Evolutionary conservation across 2,888 invertebrate species (phyloP).

Genomic region (Pollenia angustigena): DNA sequence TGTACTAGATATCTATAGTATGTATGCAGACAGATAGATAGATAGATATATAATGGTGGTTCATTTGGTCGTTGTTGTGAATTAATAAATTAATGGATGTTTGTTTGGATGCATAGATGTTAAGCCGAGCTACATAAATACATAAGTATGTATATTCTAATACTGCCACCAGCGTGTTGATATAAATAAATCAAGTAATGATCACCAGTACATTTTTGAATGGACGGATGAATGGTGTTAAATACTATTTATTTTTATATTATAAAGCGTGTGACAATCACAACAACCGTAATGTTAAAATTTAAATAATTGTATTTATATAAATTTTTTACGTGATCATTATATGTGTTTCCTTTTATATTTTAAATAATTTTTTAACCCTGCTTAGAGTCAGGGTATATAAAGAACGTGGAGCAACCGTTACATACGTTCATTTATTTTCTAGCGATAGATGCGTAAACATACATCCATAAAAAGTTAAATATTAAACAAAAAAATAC

Average conservation of each 20-base stretch:
- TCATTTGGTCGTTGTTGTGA: background rate
- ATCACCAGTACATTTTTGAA: constrained; percentile 17
- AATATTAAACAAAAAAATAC: background rate
- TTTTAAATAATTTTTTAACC: constrained; percentile 32
- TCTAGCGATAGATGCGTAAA: constrained; percentile 57
- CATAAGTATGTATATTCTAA: background rate
- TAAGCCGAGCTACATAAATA: too few species aligned
- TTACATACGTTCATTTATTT: constrained; percentile 42
- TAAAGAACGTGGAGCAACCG: constrained; percentile 25
- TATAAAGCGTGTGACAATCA: constrained; percentile 32
- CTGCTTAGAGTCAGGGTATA: constrained; percentile 28
- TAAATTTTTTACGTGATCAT: constrained; percentile 21
- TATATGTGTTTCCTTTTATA: constrained; percentile 48
- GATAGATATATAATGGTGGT: background rate
- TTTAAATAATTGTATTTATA: constrained; percentile 46
- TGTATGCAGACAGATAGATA: too few species aligned
- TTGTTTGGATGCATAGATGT: background rate
- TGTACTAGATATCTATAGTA: too few species aligned
- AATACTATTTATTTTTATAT: constrained; percentile 39
- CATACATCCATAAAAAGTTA: background rate
- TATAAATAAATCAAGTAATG: constrained; percentile 17
- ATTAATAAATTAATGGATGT: background rate
- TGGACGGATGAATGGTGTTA: constrained; percentile 36
- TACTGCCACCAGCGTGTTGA: constrained; percentile 10
- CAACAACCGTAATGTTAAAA: constrained; percentile 30